Evolutionary conservation across 2,888 invertebrate genomes (phyloP), one percentile per base, ranked within the genome.

Genomic region (Petrolisthes cinctipes): DNA sequence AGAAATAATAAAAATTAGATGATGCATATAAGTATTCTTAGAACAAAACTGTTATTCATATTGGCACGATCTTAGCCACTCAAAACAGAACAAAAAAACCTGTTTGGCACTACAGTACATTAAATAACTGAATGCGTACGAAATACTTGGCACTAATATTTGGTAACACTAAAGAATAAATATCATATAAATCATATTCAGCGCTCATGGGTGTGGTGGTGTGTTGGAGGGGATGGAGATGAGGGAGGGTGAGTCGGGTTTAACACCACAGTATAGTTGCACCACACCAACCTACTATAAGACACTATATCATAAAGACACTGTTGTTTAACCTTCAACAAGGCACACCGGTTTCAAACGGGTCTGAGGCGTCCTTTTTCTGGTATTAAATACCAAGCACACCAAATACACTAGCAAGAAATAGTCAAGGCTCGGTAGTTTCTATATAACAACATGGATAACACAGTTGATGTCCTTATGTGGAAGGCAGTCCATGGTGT

Each of bases 91-190:
- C 23, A 73, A 88, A 85, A 88, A 61, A 87, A 80, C 73, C 56
- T 20, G 84, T 88, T 88, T 88, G 88, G 88, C 88, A 88, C 88
- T 88, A 88, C 88, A 88, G 85, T 88, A 88, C 88, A 82, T 75
- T 76, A 88, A 83, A 84, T 83, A 87, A 87, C 66, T 84, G 76
- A 87, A 83, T 80, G 83, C 83, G 80, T 82, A 88, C 57, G 76
- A 57, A 85, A 88, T 81, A 85, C 85, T 88, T 88, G 88, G 88
- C 88, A 88, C 88, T 88, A 88, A 85, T 85, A 85, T 82, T 85
- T 88, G 85, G 88, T 88, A 82, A 88, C 88, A 85, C 76, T 76
- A 85, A 85, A 85, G 71, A 88, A 88, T 88, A 88, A 88, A 88
- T 88, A 88, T 80, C 76, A 84, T 61, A 87, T 71, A 87, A 87